Evolutionary conservation across 2,888 invertebrate genomes (phyloP), one percentile per base, ranked within the genome.

Genomic region (Nephrocerus scutellatus): DNA sequence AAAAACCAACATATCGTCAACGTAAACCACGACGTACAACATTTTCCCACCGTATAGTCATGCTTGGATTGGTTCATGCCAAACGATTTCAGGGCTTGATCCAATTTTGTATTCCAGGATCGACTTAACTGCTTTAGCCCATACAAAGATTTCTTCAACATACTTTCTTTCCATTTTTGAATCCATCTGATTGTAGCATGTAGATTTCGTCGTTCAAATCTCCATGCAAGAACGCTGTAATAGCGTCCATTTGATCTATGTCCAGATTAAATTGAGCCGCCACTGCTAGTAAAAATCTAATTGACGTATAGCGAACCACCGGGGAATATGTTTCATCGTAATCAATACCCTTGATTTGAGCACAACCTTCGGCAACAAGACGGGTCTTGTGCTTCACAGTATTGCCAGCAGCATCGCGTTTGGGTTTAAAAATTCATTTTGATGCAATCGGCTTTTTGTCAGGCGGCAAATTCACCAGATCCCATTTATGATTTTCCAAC

Each of bases 401-500:
- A 8, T 34, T 28, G 6, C 31, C 36, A 19, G 20, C 9, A 8
- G 26, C 14, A 32, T 41, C 30, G 6, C 9, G 12, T 22, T 41
- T 36, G 10, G 24, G 35, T 13, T 36, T 36, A 13, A 36, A 41
- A 5, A 41, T 31, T 31, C 36, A 41, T n/a, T 41, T 36, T 15
- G 15, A 36, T 9, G 24, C 20, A 25, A 32, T 32, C 14, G 31
- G 19, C 25, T 31, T 31, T 15, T 15, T 22, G 10, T 22, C 10
- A 9, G 22, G 7, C 10, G 10, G 22, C 8, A n/a, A n/a, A n/a
- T n/a, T n/a, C n/a, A n/a, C n/a, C n/a, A n/a, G n/a, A n/a, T n/a
- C n/a, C n/a, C n/a, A n/a, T n/a, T n/a, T n/a, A n/a, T n/a, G n/a
- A n/a, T n/a, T n/a, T n/a, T n/a, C n/a, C n/a, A n/a, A n/a, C n/a